Evolutionary conservation across 2,797 vertebrate species (phyloP).

Genomic region (Clarias laeviceps): DNA sequence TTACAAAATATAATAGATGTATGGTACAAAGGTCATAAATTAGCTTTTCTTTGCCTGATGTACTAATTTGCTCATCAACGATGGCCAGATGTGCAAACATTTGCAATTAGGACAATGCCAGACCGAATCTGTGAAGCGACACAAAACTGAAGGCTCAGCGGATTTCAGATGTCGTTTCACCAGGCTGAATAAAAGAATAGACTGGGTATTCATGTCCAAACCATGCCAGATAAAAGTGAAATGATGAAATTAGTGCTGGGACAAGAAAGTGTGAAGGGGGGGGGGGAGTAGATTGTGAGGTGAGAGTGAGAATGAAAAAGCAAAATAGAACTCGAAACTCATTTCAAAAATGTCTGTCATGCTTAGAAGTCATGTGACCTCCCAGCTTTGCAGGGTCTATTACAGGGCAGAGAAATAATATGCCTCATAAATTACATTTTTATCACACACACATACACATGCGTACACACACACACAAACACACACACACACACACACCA

Average conservation of each 20-base stretch:
- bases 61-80: neutral
- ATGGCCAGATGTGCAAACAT: slow-evolving; percentile 13
- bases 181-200: neutral
- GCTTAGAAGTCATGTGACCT: slow-evolving; percentile 15
- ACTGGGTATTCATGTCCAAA: neutral
- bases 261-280: neutral
- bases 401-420: slow-evolving; percentile 13
- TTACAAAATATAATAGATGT: neutral
- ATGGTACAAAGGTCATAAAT: too few species aligned
- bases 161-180: neutral
- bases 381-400: neutral
- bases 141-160: neutral
- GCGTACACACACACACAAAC: neutral
- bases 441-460: neutral
- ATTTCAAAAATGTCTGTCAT: slow-evolving; percentile 6
- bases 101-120: neutral
- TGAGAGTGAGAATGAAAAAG: neutral
- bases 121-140: slow-evolving; percentile 1
- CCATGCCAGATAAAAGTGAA: neutral
- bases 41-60: neutral
- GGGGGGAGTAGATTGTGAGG: neutral
- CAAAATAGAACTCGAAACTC: neutral
- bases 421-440: slow-evolving; percentile 13
- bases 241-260: neutral
- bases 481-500: neutral